phyloP scores from a whole-genome alignment of 2,888 invertebrate genomes.

The Galeruca laticollis region DNA sequence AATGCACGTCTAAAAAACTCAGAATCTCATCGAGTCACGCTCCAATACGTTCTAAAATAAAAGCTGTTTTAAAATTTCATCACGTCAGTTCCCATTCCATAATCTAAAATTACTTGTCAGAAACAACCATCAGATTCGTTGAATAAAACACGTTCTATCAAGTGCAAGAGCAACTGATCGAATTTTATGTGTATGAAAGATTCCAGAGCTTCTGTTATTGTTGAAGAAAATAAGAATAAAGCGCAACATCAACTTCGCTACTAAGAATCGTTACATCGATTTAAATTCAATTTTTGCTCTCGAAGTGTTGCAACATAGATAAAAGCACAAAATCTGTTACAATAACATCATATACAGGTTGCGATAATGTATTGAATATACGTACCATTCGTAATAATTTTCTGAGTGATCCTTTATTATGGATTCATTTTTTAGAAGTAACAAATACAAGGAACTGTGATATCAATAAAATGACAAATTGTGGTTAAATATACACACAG shows the following conservation, averaged over 20 bases:
- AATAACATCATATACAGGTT: background rate
- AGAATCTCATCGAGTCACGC: background rate
- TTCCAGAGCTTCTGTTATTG: background rate
- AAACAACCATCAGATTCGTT: slow-evolving; percentile 11
- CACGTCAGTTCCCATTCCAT: slow-evolving; percentile 14
- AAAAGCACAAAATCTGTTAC: background rate
- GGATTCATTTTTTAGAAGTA: no score
- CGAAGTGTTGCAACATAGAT: background rate
- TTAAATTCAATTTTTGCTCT: slow-evolving; percentile 1
- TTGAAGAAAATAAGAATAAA: background rate
- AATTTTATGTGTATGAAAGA: slow-evolving; percentile 3
- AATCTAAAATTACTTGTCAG: slow-evolving; percentile 17
- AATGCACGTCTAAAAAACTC: no score
- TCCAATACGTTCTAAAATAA: background rate
- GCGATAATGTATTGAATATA: background rate
- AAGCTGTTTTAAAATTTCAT: background rate
- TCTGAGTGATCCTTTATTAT: no score
- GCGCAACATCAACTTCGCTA: background rate
- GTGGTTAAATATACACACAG: no score
- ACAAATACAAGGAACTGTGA: no score
- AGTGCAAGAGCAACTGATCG: slow-evolving; percentile 2
- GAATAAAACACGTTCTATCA: slow-evolving; percentile 14
- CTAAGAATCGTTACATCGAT: background rate
- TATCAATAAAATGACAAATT: no score
- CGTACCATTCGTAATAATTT: no score